Evolutionary conservation across 1,140 invertebrate genomes (phyloP), one percentile per base, ranked within the genome.

Genomic region (Nautilus pompilius): DNA sequence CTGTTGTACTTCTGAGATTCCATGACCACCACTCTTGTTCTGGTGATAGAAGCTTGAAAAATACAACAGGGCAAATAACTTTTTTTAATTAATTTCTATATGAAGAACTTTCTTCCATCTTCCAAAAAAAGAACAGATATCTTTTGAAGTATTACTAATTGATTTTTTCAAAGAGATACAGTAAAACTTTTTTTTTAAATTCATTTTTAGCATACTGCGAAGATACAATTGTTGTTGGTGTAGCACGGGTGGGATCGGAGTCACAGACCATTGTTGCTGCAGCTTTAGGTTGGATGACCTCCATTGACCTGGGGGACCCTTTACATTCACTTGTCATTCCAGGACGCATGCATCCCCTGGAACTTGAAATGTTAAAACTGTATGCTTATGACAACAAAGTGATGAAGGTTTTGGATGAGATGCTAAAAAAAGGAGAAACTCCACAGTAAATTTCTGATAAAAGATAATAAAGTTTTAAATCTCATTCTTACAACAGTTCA

Each of bases 281-380:
- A 68, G 86, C 88, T 6, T 80, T 99, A 49, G 74, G 85, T 63
- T 85, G 91, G 72, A 92, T 99, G 91, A 82, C 83, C 46, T 74
- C 84, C n/a, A 62, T 80, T 33, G 90, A 98, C 81, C 81, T 99
- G 56, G 97, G 97, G 20, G 81, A 84, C 28, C 96, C 97, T 24
- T 85, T 99, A 46, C 97, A 99, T 84, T 98, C 92, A 54, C 82
- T 99, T 5, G 89, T 99, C 24, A 91, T 99, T 63, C 88, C 88
- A 49, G 89, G 90, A 53, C 83, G 87, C 60, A 84, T 97, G 73
- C 95, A 98, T 87, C 93, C 93, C n/a, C 81, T 98, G 6, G 96
- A 99, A 86, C 74, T 85, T 55, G 93, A 97, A 76, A 96, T 92
- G 87, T 80, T 98, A 22, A 75, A 76, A 67, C 68, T 81, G 33